These are phyloP conservation scores for Drosophila siamana DNA, from an alignment of 2,888 invertebrate genomes.

Conservation along the genomic window DNA sequence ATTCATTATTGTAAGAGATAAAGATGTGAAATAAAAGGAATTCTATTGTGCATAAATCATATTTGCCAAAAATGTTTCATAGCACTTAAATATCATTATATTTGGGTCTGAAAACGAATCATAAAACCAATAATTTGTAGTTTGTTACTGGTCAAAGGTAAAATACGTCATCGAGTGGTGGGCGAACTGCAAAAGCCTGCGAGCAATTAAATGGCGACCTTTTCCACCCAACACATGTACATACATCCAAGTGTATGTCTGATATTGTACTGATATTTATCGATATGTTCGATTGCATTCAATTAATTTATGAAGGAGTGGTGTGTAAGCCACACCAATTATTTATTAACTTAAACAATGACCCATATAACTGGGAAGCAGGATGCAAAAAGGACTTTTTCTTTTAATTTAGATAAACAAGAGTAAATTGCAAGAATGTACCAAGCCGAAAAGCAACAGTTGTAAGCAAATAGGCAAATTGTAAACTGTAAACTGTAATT, in stretches of 20 bases:
- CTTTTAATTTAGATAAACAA: no score
- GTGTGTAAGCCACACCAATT: background rate
- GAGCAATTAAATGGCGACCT: slow-evolving; percentile 34
- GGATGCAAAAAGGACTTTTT: no score
- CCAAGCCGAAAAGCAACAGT: no score
- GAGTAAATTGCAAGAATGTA: no score
- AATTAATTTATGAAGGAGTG: background rate
- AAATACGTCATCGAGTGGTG: slow-evolving; percentile 47
- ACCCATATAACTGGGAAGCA: no score
- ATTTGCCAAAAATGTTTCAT: no score
- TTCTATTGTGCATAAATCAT: no score
- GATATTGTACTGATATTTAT: slow-evolving; percentile 1
- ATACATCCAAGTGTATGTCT: slow-evolving; percentile 6
- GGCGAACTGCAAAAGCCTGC: slow-evolving; percentile 49
- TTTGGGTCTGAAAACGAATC: no score
- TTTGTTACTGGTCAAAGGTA: slow-evolving; percentile 31
- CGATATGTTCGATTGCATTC: slow-evolving; percentile 3
- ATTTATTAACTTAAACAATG: background rate
- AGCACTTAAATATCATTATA: no score
- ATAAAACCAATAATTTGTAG: no score
- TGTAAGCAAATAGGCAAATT: no score
- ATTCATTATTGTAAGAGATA: background rate
- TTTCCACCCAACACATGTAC: slow-evolving; percentile 11
- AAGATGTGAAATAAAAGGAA: background rate
- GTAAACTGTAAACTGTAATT: background rate